A percentile compares a stretch with the other conserved stretches of the same genome.
Conservation (phyloP, 2,797 vertebrate genomes). For the Hypotaenidia philippensis region DNA sequence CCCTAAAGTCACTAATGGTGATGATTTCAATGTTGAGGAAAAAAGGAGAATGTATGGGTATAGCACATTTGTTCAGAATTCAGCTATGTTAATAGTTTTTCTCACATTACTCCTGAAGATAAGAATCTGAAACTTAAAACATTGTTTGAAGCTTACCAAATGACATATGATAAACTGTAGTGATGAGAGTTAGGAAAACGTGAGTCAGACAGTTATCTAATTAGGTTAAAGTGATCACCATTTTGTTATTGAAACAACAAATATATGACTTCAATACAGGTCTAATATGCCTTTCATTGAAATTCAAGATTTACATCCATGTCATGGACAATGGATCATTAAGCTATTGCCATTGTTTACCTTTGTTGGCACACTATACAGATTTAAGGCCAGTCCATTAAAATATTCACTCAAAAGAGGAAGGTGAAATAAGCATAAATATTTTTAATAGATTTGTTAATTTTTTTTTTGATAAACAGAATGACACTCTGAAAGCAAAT, state of each 20-base stretch:
- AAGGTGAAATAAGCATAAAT: background rate
- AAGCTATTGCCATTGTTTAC: background rate
- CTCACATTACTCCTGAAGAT: background rate
- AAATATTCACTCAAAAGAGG: background rate
- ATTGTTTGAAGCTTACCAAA: background rate
- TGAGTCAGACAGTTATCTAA: background rate
- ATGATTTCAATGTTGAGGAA: background rate
- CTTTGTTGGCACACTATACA: background rate
- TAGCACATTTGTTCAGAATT: background rate
- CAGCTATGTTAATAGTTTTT: background rate
- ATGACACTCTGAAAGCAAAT: background rate
- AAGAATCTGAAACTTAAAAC: background rate
- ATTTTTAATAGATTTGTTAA: background rate
- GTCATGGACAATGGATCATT: background rate
- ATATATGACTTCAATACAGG: background rate
- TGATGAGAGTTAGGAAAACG: background rate
- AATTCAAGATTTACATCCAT: background rate
- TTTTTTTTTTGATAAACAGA: background rate
- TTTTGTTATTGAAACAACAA: background rate
- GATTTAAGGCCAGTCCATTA: background rate
- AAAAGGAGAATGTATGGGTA: fast-evolving
- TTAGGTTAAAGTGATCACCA: background rate
- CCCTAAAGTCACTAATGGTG: background rate
- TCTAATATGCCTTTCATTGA: background rate
- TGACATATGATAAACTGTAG: background rate